Conservation (phyloP, 2,797 vertebrate species). For the Enteromius paludinosus region DNA sequence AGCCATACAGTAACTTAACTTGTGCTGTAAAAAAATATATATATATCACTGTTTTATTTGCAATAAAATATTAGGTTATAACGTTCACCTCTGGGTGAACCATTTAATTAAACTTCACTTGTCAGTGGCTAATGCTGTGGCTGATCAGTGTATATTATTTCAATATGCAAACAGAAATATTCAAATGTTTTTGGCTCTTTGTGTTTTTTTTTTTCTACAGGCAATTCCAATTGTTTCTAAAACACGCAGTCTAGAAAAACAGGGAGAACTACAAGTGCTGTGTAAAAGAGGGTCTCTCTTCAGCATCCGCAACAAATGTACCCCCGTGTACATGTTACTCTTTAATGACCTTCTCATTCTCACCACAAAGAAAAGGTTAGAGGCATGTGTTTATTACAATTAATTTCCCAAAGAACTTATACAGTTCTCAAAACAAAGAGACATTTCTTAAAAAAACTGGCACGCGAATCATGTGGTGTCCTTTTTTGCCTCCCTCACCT, state of each 20-base stretch:
- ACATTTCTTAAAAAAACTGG: no score
- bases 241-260: slow-evolving; percentile 76
- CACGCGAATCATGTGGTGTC: not conserved
- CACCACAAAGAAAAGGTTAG: slow-evolving; percentile 78
- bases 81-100: not conserved
- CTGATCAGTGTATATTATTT: slow-evolving; percentile 2
- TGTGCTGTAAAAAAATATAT: not conserved
- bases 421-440: no score
- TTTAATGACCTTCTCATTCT: slow-evolving; percentile 81
- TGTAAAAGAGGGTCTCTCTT: slow-evolving; percentile 76
- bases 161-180: not conserved
- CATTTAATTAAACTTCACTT: not conserved
- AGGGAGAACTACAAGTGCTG: slow-evolving; percentile 77
- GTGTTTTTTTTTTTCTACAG: slow-evolving; percentile 58
- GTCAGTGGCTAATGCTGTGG: not conserved
- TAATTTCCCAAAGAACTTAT: not conserved
- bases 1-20: not conserved
- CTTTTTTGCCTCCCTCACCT: not conserved
- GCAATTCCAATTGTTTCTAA: slow-evolving; percentile 80
- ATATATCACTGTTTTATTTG: not conserved
- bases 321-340: slow-evolving; percentile 78
- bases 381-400: not conserved
- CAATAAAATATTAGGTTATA: not conserved
- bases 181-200: not conserved
- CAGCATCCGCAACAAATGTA: slow-evolving; percentile 72